Evolutionary conservation across 2,888 invertebrate genomes (phyloP).

Genomic region (Tolmerus cingulatus): DNA sequence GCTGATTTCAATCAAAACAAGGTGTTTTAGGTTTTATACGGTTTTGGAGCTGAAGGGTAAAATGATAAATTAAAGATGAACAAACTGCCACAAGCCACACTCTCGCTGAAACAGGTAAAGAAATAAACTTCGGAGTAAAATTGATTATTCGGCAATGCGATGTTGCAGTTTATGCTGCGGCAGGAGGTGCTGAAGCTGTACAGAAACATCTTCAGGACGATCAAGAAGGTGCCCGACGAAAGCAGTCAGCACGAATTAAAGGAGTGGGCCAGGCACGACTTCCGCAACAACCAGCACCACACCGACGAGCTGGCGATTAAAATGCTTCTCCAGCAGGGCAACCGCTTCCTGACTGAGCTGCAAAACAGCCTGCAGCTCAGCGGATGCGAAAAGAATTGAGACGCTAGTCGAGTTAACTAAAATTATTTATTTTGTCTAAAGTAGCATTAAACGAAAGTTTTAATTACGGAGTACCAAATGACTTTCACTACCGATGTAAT

Average conservation of each 20-base stretch:
- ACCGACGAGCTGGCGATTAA: slow-evolving; percentile 78
- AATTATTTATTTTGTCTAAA: neutral
- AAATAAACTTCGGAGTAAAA: neutral
- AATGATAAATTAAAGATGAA: slow-evolving; percentile 49
- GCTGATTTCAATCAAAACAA: neutral
- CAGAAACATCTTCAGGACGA: slow-evolving; percentile 74
- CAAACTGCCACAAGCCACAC: slow-evolving; percentile 65
- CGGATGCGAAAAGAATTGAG: slow-evolving; percentile 52
- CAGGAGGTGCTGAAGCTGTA: slow-evolving; percentile 82
- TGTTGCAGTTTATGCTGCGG: slow-evolving; percentile 78
- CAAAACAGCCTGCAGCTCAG: slow-evolving; percentile 71
- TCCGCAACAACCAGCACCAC: slow-evolving; percentile 74
- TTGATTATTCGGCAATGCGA: neutral
- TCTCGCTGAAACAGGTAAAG: slow-evolving; percentile 71
- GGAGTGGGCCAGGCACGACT: slow-evolving; percentile 79
- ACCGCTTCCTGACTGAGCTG: slow-evolving; percentile 74
- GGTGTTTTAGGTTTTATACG: neutral
- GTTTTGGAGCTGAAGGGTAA: neutral
- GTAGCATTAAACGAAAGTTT: slow-evolving; percentile 53
- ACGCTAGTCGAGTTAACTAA: slow-evolving; percentile 38
- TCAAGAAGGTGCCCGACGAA: slow-evolving; percentile 72
- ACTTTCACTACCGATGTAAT: slow-evolving; percentile 72
- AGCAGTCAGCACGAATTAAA: slow-evolving; percentile 71
- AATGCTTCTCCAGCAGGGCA: slow-evolving; percentile 74
- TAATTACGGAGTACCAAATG: slow-evolving; percentile 58